phyloP scores from a whole-genome alignment of 1,140 invertebrate species.

The Drosophila orosa region DNA sequence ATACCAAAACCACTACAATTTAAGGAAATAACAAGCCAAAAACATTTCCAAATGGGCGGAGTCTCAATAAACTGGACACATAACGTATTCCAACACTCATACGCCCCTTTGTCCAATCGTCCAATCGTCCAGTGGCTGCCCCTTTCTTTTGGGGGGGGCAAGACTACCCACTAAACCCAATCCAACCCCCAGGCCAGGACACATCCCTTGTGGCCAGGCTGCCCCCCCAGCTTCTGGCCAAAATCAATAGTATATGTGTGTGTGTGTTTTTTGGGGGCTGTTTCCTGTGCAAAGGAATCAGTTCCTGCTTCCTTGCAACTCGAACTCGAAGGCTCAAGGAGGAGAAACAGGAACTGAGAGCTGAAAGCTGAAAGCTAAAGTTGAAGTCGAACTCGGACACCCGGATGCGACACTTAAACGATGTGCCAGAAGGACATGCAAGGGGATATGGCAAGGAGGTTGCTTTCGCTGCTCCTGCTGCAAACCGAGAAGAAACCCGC shows the following conservation, averaged over 20 bases:
- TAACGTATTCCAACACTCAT: neutral
- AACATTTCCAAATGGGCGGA: neutral
- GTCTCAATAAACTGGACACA: conserved; percentile 1
- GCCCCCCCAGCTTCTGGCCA: conserved; percentile 25
- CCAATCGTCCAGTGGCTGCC: conserved; percentile 8
- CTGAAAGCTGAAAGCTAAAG: conserved; percentile 9
- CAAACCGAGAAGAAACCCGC: conserved; percentile 35
- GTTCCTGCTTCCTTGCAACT: conserved; percentile 43
- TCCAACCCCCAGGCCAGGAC: neutral
- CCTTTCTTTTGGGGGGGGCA: neutral
- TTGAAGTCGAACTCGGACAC: conserved; percentile 51
- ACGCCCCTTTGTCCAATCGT: conserved; percentile 15
- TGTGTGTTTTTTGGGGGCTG: conserved; percentile 3
- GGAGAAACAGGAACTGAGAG: neutral
- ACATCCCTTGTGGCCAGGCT: conserved; percentile 14
- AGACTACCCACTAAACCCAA: too few species aligned
- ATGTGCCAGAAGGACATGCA: conserved; percentile 31
- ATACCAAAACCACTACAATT: neutral
- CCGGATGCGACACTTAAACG: conserved; percentile 81
- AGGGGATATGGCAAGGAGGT: neutral
- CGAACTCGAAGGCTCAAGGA: conserved; percentile 21
- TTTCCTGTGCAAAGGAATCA: conserved; percentile 20
- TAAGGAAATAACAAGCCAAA: neutral
- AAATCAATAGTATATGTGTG: conserved; percentile 55
- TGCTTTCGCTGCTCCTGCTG: conserved; percentile 1